These are phyloP conservation scores for Dipodomys merriami DNA, from an alignment of 2,113 vertebrate species.

Conservation along the genomic window DNA sequence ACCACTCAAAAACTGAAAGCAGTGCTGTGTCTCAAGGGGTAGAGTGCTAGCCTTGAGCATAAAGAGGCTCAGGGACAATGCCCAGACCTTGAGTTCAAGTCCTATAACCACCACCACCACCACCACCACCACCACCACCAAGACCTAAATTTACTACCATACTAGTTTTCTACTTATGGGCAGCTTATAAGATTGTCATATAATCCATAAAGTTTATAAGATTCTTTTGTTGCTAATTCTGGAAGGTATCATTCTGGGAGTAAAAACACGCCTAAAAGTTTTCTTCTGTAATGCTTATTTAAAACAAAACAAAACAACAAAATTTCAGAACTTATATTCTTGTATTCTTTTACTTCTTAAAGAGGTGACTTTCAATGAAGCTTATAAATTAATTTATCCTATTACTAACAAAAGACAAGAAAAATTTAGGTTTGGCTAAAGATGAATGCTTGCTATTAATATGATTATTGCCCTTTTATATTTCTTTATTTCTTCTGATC, in stretches of 20 bases:
- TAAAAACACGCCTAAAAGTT: neutral
- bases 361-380: neutral
- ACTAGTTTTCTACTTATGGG: neutral
- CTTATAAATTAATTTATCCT: constrained; percentile 7
- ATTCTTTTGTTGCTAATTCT: constrained; percentile 23
- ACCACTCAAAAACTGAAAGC: too few relatives aligned
- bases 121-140: too few relatives aligned
- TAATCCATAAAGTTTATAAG: neutral
- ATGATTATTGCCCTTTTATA: neutral
- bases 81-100: too few relatives aligned
- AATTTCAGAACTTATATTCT: too few relatives aligned
- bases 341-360: constrained; percentile 2
- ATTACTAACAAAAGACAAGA: neutral
- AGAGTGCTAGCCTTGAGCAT: too few relatives aligned
- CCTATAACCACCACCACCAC: too few relatives aligned
- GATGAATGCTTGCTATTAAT: constrained; percentile 5
- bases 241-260: neutral
- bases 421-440: constrained; percentile 14
- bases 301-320: neutral
- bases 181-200: neutral
- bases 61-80: too few relatives aligned
- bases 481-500: constrained; percentile 15
- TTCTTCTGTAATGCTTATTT: neutral
- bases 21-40: too few relatives aligned
- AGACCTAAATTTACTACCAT: neutral